Conservation (phyloP, 92 coral and sea anemone species). For the Palythoa caribaeorum region DNA sequence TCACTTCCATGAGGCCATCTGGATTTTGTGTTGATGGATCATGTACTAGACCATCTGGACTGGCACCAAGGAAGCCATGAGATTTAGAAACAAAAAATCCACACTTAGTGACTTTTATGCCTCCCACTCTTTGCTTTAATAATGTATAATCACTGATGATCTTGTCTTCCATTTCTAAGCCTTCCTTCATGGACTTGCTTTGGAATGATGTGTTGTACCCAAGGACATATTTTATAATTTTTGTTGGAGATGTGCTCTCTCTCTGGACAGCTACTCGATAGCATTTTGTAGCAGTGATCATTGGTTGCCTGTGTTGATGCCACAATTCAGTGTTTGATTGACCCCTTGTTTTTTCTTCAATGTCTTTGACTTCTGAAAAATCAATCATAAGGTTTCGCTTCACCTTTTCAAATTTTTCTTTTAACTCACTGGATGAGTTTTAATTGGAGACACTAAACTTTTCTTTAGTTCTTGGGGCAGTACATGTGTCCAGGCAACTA, state of each 20-base stretch:
- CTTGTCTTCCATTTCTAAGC: conserved; percentile 57
- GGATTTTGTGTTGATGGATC: conserved; percentile 47
- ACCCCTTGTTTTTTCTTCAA: conserved; percentile 61
- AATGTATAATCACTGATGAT: conserved; percentile 43
- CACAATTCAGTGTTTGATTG: conserved; percentile 53
- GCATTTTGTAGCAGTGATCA: conserved; percentile 72
- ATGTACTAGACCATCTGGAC: conserved; percentile 60
- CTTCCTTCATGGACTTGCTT: conserved; percentile 51
- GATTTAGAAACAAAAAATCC: conserved; percentile 55
- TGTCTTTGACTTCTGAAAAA: conserved; percentile 46
- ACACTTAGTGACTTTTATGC: conserved; percentile 45
- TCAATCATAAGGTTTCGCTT: conserved; percentile 42
- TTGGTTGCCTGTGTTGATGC: conserved; percentile 53
- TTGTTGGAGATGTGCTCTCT: conserved; percentile 65
- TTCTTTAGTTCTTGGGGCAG: conserved; percentile 41
- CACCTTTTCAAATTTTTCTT: conserved; percentile 47
- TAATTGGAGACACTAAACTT: conserved; percentile 59
- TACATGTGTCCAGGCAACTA: conserved; percentile 60
- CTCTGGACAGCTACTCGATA: conserved; percentile 57
- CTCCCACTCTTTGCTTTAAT: conserved; percentile 31
- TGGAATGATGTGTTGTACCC: conserved; percentile 52
- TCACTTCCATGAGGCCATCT: conserved; percentile 56
- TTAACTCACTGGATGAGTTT: conserved; percentile 54
- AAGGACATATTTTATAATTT: conserved; percentile 55
- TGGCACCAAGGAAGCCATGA: conserved; percentile 62